These are phyloP conservation scores for Danaus chrysippus DNA, from an alignment of 2,888 invertebrate genomes.

Conservation along the genomic window DNA sequence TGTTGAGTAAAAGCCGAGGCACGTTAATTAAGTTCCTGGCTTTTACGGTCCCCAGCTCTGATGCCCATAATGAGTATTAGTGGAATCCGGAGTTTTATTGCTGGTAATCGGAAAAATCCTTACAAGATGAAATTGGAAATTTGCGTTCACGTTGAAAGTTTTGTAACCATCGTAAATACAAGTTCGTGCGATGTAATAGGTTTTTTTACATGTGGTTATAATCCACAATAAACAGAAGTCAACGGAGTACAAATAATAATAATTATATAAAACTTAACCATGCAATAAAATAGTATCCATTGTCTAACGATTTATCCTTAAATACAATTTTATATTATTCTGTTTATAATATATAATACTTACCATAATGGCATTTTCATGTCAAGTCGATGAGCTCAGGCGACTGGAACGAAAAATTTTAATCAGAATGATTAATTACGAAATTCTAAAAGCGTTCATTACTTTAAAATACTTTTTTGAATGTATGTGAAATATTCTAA, in stretches of 20 bases:
- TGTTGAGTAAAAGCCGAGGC: slow-evolving; percentile 52
- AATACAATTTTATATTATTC: no score
- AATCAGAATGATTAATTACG: slow-evolving; percentile 31
- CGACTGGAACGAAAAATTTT: slow-evolving; percentile 22
- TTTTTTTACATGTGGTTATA: background rate
- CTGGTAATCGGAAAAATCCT: slow-evolving; percentile 22
- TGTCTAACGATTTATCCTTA: background rate
- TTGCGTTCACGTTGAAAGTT: slow-evolving; percentile 10
- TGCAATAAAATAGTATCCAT: background rate
- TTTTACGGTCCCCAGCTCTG: slow-evolving; percentile 50
- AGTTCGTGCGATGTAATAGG: background rate
- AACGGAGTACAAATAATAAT: no score
- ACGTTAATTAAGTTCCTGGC: slow-evolving; percentile 72
- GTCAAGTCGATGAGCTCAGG: slow-evolving; percentile 17
- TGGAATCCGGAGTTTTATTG: slow-evolving; percentile 31
- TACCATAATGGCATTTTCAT: slow-evolving; percentile 22
- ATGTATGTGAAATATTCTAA: background rate
- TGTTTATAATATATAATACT: slow-evolving; percentile 5
- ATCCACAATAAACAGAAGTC: no score
- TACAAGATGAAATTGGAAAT: slow-evolving; percentile 18
- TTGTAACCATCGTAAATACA: slow-evolving; percentile 11
- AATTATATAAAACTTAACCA: no score
- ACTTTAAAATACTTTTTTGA: slow-evolving; percentile 18
- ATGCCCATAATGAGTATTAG: slow-evolving; percentile 51
- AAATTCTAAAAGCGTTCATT: slow-evolving; percentile 21